Base-by-base conservation (phyloP, 2,113 vertebrate genomes). In the Rhinichthys klamathensis region DNA sequence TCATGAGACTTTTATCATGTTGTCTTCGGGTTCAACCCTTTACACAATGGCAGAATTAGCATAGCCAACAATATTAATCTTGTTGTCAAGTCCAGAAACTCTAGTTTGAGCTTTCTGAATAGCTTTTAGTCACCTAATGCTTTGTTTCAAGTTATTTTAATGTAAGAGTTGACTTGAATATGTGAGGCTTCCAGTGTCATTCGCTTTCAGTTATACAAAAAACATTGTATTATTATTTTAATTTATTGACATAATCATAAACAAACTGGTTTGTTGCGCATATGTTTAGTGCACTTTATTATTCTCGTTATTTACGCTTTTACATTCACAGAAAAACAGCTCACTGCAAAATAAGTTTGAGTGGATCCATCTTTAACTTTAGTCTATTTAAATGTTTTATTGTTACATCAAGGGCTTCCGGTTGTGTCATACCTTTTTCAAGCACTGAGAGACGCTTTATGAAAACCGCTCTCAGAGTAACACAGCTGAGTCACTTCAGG, bases 1-100 rank as follows among this genome's bases (percentile, higher is more conserved):
- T 73, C 85, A 51, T 89, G 85, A 89, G 69, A 74, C 89, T 90
- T 92, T 91, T 76, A 92, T 93, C 91, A 92, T 88, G 78, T 84
- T 78, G 82, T 91, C 80, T 92, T 87, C 79, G 85, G 51, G 56
- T 90, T 86, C 89, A 83, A 84, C 79, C 83, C 8, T 87, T 41
- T 88, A 89, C 91, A 92, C 88, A 91, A 87, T 60, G 85, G 82
- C 84, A 90, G 84, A 85, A 89, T 89, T 89, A 89, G 85, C 82
- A 80, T 84, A 77, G 54, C 11, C 58, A 87, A 87, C 87, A 89
- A 86, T 90, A 93, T 93, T 89, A 88, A 86, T 92, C 90, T 93
- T 67, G 6, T 12, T 89, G 89, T 90, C 87, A 90, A 81, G 85
- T 54, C 80, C 46, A 51, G 58, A 15, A 83, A 88, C 82, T 88